A percentile compares a stretch with the other conserved stretches of the same genome.
phyloP scores from a whole-genome alignment of 1,140 invertebrate species.

The Yoshiicerus persimilis region DNA sequence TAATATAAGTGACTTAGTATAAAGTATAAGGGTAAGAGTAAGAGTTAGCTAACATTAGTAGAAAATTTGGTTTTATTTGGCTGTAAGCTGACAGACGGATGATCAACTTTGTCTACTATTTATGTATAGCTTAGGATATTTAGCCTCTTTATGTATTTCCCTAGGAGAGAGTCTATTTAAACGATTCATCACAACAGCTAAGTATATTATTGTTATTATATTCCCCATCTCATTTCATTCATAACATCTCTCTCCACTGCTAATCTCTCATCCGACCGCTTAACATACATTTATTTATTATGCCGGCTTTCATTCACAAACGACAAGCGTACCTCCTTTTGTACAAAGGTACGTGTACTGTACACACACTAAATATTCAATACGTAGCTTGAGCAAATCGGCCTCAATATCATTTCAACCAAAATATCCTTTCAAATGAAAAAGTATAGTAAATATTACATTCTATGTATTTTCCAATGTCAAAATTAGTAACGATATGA shows the following conservation, averaged over 20 bases:
- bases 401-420: neutral
- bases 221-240: conserved; percentile 16
- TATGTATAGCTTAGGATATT: neutral
- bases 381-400: neutral
- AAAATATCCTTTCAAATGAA: neutral
- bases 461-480: neutral
- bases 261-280: conserved; percentile 8
- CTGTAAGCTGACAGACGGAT: neutral
- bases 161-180: neutral
- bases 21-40: neutral
- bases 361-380: neutral
- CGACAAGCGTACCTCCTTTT: neutral
- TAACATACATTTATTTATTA: neutral
- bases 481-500: too few species aligned
- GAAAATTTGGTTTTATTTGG: neutral
- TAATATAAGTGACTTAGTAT: neutral
- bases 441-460: too few species aligned
- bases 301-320: conserved; percentile 9
- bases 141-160: neutral
- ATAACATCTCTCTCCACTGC: neutral
- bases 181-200: neutral
- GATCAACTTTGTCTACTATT: neutral
- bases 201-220: conserved; percentile 21
- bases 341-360: neutral
- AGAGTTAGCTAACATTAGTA: neutral